Evolutionary conservation across 2,888 invertebrate genomes (phyloP).

Genomic region (Tinea semifulvella): DNA sequence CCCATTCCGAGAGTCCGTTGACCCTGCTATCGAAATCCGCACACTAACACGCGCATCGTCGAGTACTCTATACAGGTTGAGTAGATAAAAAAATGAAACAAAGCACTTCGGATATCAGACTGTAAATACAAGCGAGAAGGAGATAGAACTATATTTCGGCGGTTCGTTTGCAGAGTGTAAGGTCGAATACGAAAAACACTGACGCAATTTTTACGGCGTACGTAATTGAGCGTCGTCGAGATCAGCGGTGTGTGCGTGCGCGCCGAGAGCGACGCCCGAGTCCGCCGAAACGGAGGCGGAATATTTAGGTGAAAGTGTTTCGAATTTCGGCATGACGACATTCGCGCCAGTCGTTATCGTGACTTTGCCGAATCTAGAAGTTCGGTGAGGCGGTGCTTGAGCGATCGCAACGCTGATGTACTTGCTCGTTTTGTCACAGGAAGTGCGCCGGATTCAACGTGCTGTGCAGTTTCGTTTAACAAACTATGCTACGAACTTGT

Average conservation of each 20-base stretch:
- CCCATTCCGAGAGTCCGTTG: constrained; percentile 58
- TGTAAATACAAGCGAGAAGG: constrained; percentile 40
- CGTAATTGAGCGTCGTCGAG: constrained; percentile 58
- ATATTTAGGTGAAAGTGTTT: constrained; percentile 69
- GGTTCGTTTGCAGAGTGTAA: constrained; percentile 45
- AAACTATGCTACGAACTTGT: constrained; percentile 50
- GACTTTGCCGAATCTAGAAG: constrained; percentile 66
- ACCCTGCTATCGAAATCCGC: constrained; percentile 65
- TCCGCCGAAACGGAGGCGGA: constrained; percentile 65
- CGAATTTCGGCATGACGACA: constrained; percentile 68
- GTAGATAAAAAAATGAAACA: constrained; percentile 47
- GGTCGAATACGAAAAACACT: constrained; percentile 64
- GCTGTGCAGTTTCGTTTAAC: not conserved
- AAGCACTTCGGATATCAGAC: constrained; percentile 45
- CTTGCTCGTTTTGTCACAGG: constrained; percentile 39
- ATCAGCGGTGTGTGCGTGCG: constrained; percentile 59
- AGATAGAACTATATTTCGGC: constrained; percentile 64
- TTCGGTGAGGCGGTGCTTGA: constrained; percentile 44
- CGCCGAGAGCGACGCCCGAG: constrained; percentile 65
- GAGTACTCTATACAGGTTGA: constrained; percentile 38
- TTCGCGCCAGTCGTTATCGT: constrained; percentile 67
- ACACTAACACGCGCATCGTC: constrained; percentile 56
- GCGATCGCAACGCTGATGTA: constrained; percentile 32
- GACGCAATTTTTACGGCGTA: constrained; percentile 66
- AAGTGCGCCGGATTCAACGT: constrained; percentile 24